Percentiles rank a stretch among this genome's conserved stretches.
Conservation (phyloP, 1,140 invertebrate genomes). For the Kradibia gibbosae region DNA sequence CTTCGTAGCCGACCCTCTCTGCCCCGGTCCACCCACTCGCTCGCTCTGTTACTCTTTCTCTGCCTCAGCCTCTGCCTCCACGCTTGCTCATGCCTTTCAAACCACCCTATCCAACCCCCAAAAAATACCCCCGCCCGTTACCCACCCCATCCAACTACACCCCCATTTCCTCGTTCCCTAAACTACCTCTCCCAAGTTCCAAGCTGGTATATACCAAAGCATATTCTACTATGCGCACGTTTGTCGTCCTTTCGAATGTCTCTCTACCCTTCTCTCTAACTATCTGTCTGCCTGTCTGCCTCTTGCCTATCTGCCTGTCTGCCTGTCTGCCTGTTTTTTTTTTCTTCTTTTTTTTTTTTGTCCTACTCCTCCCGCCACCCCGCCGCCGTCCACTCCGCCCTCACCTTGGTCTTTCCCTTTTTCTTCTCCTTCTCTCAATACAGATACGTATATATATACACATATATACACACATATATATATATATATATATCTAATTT, state of each 20-base stretch:
- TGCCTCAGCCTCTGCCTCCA: constrained; percentile 32
- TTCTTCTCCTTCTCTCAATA: no score
- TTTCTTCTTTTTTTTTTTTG: constrained; percentile 37
- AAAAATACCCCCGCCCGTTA: constrained; percentile 49
- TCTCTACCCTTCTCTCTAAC: constrained; percentile 39
- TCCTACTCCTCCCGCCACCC: constrained; percentile 45
- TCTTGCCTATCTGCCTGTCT: neutral
- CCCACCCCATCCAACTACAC: constrained; percentile 46
- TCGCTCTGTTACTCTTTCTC: constrained; percentile 51
- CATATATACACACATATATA: no score
- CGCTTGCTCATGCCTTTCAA: constrained; percentile 29
- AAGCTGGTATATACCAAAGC: constrained; percentile 50
- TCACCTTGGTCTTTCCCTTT: no score
- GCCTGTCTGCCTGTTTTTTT: constrained; percentile 37
- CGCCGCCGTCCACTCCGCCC: no score
- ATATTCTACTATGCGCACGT: constrained; percentile 53
- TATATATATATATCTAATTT: no score
- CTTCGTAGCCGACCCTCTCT: neutral
- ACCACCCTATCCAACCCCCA: constrained; percentile 35
- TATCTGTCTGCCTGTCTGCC: constrained; percentile 5
- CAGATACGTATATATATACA: no score
- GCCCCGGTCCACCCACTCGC: constrained; percentile 44
- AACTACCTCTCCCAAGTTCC: constrained; percentile 43
- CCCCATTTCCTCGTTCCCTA: constrained; percentile 55
- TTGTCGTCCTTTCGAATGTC: constrained; percentile 57